A percentile compares a stretch with the other conserved stretches of the same genome.
Conservation (phyloP, 2,888 invertebrate species). For the Melinopterus prodromus region DNA sequence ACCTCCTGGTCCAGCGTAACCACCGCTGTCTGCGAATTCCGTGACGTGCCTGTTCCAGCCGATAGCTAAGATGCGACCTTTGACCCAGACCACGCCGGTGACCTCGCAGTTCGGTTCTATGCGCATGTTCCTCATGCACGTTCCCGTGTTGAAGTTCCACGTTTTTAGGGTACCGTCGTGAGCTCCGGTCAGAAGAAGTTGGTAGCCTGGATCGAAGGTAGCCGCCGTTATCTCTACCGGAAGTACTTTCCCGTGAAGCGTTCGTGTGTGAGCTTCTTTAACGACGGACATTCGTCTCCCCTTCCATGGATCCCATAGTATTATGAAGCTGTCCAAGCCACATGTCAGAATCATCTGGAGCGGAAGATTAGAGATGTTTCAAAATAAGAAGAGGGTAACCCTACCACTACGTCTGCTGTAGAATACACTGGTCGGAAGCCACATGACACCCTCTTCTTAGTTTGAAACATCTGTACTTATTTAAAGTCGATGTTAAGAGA, state of each 20-base stretch:
- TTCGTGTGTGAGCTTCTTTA: constrained; percentile 73
- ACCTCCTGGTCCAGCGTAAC: constrained; percentile 61
- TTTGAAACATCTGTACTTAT: too few species aligned
- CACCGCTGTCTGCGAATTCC: constrained; percentile 69
- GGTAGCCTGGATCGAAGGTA: constrained; percentile 77
- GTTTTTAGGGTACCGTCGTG: constrained; percentile 80
- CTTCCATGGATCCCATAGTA: constrained; percentile 81
- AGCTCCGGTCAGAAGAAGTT: constrained; percentile 80
- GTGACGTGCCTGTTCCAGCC: constrained; percentile 82
- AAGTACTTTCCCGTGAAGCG: constrained; percentile 71
- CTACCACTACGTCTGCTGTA: too few species aligned
- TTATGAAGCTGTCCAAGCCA: constrained; percentile 81
- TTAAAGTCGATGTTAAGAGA: too few species aligned
- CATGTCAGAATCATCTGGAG: constrained; percentile 74
- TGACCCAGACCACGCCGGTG: constrained; percentile 63
- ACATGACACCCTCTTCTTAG: too few species aligned
- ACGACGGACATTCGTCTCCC: constrained; percentile 75
- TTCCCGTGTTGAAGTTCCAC: constrained; percentile 87
- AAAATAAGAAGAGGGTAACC: constrained; percentile 4
- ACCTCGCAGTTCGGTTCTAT: constrained; percentile 65
- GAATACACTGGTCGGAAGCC: too few species aligned
- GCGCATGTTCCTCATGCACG: constrained; percentile 73
- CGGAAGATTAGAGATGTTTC: background rate
- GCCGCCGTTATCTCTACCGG: constrained; percentile 80
- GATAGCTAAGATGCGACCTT: constrained; percentile 73